Evolutionary conservation across 2,797 vertebrate species (phyloP).

Genomic region (Gastrophryne carolinensis): DNA sequence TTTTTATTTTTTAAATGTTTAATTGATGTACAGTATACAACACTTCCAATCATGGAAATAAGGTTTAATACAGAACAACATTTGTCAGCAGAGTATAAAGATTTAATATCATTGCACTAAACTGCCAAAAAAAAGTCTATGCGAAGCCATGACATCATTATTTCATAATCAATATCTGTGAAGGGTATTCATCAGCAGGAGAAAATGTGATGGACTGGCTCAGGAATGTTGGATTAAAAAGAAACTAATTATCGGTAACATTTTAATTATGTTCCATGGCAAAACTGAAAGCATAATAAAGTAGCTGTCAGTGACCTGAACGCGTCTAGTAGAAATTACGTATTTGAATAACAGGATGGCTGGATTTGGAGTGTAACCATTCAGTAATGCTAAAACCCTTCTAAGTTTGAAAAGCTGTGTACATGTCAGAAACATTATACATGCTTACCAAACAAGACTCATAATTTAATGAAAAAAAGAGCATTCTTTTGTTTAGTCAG

Average conservation of each 20-base stretch:
- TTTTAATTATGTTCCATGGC: not conserved
- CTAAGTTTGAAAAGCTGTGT: too few species aligned
- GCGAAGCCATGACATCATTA: constrained; percentile 14
- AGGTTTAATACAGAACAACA: not conserved
- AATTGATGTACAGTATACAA: not conserved
- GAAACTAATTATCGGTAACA: constrained; percentile 13
- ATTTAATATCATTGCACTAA: not conserved
- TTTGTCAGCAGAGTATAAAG: not conserved
- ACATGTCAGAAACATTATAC: too few species aligned
- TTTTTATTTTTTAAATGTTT: not conserved
- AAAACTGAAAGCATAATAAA: not conserved
- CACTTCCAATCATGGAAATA: not conserved
- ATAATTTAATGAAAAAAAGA: too few species aligned
- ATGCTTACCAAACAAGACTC: too few species aligned
- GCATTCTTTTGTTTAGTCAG: too few species aligned
- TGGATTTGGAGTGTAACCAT: too few species aligned
- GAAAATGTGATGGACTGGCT: not conserved
- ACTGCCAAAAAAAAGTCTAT: not conserved
- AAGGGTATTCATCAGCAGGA: constrained; percentile 8
- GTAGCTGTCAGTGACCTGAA: not conserved
- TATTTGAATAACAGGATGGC: not conserved
- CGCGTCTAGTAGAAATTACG: not conserved
- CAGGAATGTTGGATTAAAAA: constrained; percentile 10
- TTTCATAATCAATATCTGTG: too few species aligned
- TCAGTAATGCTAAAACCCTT: too few species aligned